These are phyloP conservation scores for Agrenia bidenticulata DNA, from an alignment of 2,888 invertebrate genomes.

Conservation along the genomic window DNA sequence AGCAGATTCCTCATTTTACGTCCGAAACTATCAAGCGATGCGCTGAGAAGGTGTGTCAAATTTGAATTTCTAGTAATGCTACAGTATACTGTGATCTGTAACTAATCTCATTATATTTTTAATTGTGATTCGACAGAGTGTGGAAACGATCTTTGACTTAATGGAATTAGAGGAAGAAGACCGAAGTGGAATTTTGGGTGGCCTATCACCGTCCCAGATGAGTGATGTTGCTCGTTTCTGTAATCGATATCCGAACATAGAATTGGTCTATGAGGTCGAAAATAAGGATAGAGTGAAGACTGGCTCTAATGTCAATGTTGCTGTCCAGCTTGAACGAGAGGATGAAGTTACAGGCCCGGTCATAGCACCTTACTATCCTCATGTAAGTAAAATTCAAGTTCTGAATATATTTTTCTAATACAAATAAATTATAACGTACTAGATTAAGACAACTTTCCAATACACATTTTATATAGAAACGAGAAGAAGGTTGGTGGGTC, in stretches of 20 bases:
- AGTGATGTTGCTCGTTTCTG: conserved; percentile 98
- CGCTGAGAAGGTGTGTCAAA: conserved; percentile 70
- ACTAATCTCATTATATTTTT: neutral
- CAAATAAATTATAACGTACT: no score
- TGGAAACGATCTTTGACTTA: conserved; percentile 92
- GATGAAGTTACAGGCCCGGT: conserved; percentile 96
- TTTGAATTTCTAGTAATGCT: conserved; percentile 6
- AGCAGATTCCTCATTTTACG: conserved; percentile 94
- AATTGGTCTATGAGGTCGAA: conserved; percentile 85
- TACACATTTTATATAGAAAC: conserved; percentile 56
- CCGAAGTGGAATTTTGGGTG: conserved; percentile 74
- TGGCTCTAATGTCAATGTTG: conserved; percentile 84
- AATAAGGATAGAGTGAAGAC: conserved; percentile 75
- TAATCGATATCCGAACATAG: conserved; percentile 98
- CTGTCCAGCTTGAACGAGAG: conserved; percentile 90
- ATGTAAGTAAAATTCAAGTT: conserved; percentile 69
- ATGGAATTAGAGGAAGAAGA: conserved; percentile 91
- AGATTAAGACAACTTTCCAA: neutral
- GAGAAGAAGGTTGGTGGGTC: conserved; percentile 81
- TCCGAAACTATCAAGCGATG: conserved; percentile 85
- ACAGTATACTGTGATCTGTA: neutral
- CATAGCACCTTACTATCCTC: conserved; percentile 97
- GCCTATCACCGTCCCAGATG: conserved; percentile 81
- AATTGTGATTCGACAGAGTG: conserved; percentile 58
- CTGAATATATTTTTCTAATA: no score